Base-by-base conservation (phyloP, 2,113 vertebrate genomes). In the Dendropsophus ebraccatus region DNA sequence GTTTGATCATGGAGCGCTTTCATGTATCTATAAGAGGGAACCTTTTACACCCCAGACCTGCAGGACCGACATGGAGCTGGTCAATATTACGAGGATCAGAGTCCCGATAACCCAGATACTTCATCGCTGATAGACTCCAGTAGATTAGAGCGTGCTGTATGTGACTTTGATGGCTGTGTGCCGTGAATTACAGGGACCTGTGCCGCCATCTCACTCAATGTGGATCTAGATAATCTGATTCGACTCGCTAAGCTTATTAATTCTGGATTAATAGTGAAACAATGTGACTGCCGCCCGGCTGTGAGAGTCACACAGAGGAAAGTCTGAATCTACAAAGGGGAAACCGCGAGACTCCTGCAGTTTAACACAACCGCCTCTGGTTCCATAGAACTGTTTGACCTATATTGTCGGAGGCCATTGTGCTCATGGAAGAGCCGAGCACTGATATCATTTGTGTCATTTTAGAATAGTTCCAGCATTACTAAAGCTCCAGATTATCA, bases 181-280 rank as follows among this genome's bases (percentile, higher is more conserved):
- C 37, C 41, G 52, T 56, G 50, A 78, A 45, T 77, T 70, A 41
- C 49, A 86, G 58, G 79, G 81, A 87, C 37, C 62, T 72, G 50
- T 58, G 78, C 65, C n/a, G 58, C 52, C 41, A 37, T 73, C 35
- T 52, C 67, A 50, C 25, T 74, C 30, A 17, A 73, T 21, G 35
- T 49, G 58, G 77, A 79, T 87, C 52, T 19, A 69, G 41, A 86
- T 86, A 86, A 81, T 74, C 67, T 74, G 67, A 87, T 87, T 81
- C 81, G 54, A n/a, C 25, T 81, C 67, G 35, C 12, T 19, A 32
- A 74, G 52, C 30, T 74, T 81, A 74, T 87, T 81, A 81, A 81
- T 87, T 81, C 78, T 62, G 28, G 77, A 81, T 81, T 87, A 74
- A 74, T 87, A 74, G 25, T 81, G 41, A 62, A 86, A 81, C 67